Evolutionary conservation across 2,888 invertebrate species (phyloP).

Genomic region (Bunonema sp.): DNA sequence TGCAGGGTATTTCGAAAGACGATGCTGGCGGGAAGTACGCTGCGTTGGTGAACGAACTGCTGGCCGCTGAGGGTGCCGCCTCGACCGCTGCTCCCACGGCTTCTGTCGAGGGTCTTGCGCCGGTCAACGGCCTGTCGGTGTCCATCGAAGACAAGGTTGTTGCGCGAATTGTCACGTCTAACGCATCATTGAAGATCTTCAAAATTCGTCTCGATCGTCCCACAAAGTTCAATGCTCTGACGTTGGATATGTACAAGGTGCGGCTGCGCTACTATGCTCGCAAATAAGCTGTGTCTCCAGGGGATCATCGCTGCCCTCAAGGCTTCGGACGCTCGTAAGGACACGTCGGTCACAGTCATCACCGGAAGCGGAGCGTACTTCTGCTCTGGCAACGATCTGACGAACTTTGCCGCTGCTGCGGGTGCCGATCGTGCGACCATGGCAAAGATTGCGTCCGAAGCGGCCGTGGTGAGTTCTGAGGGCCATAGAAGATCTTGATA

Average conservation of each 20-base stretch:
- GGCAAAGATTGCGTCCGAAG: too few relatives aligned
- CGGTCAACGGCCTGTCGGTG: slow-evolving; percentile 12
- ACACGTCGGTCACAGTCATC: slow-evolving; percentile 58
- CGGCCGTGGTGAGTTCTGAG: too few relatives aligned
- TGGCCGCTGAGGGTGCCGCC: slow-evolving; percentile 20
- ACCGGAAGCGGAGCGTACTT: slow-evolving; percentile 65
- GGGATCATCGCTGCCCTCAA: slow-evolving; percentile 17
- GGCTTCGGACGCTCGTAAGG: slow-evolving; percentile 52
- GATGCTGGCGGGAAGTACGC: slow-evolving; percentile 51
- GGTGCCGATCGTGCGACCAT: too few relatives aligned
- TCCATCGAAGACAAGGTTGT: slow-evolving; percentile 21
- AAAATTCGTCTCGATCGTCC: slow-evolving; percentile 32
- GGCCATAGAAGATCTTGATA: too few relatives aligned
- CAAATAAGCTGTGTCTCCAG: too few relatives aligned
- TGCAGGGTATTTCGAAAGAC: slow-evolving; percentile 25
- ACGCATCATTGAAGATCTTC: too few relatives aligned
- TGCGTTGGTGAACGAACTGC: slow-evolving; percentile 46
- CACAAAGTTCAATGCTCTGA: slow-evolving; percentile 35
- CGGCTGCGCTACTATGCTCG: background rate
- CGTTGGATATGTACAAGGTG: slow-evolving; percentile 31
- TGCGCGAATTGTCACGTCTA: too few relatives aligned
- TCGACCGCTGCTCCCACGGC: slow-evolving; percentile 10
- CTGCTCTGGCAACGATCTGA: slow-evolving; percentile 68
- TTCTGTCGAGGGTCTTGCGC: slow-evolving; percentile 14
- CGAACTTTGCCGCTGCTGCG: slow-evolving; percentile 46